Evolutionary conservation across 1,140 invertebrate genomes (phyloP), one percentile per base, ranked within the genome.

Genomic region (Centruroides vittatus): DNA sequence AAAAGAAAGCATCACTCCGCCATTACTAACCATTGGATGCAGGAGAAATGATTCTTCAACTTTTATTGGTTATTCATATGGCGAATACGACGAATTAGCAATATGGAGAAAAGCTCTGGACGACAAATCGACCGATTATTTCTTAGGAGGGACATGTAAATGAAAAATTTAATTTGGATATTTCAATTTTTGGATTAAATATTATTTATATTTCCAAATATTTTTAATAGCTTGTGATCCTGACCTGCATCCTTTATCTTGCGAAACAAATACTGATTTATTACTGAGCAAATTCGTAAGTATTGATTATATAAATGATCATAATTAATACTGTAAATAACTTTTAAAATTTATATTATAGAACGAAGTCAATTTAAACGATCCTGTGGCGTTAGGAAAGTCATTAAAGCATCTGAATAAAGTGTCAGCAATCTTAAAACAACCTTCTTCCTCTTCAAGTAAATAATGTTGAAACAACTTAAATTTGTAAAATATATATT

Each of bases 121-220:
- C 3, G 64, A 63, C 9, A 58, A 66, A 23, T 57, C 67, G 23
- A 57, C 58, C 2, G 34, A 53, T 35, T 69, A 60, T 51, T 71
- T 70, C 57, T 36, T 67, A 13, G 70, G 70, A 3, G 69, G 67
- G 4, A 63, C 63, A 58, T 61, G 69, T 70, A 60, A 68, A 67
- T 59, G 2, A 54, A 36, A 12, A 11, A 8, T 59, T 61, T 54
- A 36, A 7, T 23, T 23, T 23, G 23, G 23, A 47, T 5, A 41
- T 41, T 41, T 41, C 3, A 41, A 5, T 41, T 41, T 41, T 41
- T 41, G 41, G 41, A 51, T 51, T 8, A 51, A 34, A 13, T 23
- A 51, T 8, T 51, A 5, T 11, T 51, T 34, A 51, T 3, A n/a
- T 13, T 51, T 34, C 3, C 5, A 10, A 51, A 13, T 13, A 51